Base-by-base conservation (phyloP, 2,797 vertebrate species). In the Atherinosoma microstoma region DNA sequence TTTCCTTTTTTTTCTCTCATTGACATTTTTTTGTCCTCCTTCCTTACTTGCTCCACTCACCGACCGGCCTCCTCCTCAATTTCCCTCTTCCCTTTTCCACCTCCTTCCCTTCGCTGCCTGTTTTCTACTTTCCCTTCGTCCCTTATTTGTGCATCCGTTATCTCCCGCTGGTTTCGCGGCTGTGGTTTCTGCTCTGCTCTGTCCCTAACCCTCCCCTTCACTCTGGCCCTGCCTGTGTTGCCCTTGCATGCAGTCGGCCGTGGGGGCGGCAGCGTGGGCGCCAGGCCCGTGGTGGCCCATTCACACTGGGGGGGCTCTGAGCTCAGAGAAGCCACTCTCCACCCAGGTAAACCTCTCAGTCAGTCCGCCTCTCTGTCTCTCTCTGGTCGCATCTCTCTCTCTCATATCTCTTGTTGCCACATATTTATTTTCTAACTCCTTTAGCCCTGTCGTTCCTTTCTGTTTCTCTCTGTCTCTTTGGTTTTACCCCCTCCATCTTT, bases 211-310 rank as follows among this genome's bases (percentile, higher is more conserved):
- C 87, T 66, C 76, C 80, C 89, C 87, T 84, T 89, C 83, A 83
- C 87, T 88, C 82, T 85, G 90, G 85, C 86, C 84, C 80, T 77
- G 79, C 89, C 86, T 89, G 78, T 92, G 86, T 92, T 90, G 91
- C 86, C 83, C 84, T 78, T 80, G 90, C 91, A 91, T 91, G 90
- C 91, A 93, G 92, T 82, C 42, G 62, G 86, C 84, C 70, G 59
- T 60, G 76, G 83, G 82, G 79, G 75, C 68, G 67, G 84, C 84
- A 36, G 85, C 76, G 78, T 84, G 86, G 89, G 87, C 62, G 59
- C 70, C 86, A 66, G 85, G 78, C 84, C 79, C 77, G 73, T 9
- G 85, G 79, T 58, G 78, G 83, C 73, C 77, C 71, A 51, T 71
- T 80, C 89, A 65, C 82, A 32, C 80, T 71, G 85, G 75, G 89